Base-by-base conservation (phyloP, 2,888 invertebrate genomes). In the Drosophila siamana region DNA sequence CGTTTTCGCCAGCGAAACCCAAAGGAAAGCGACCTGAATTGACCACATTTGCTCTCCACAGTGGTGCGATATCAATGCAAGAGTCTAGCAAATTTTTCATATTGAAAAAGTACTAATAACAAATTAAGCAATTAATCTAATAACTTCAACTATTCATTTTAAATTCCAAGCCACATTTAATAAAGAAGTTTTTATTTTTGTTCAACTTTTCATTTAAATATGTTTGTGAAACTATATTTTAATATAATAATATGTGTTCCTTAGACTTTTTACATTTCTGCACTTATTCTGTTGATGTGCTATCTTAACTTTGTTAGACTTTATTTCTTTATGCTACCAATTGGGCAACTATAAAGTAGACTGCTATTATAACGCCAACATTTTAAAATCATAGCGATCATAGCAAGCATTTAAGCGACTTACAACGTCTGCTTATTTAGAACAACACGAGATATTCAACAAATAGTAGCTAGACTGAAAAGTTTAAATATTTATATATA, bases 1-100 rank as follows among this genome's bases (percentile, higher is more conserved):
- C 44, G 30, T 41, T 46, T 16, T 46, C 60, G 64, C 64, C 60
- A 40, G 41, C 57, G 54, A n/a, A 28, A 15, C 38, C 15, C 67
- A 59, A 28, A 16, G 30, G 16, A 47, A 13, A 15, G 4, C 30
- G 24, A 30, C 16, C 4, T n/a, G 13, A 43, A 13, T 33, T 57
- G 48, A 13, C 44, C 15, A 41, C 30, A 44, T 16, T 16, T 0
- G 16, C 4, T 40, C 33, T 2, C 2, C 8, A 65, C 70, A 3
- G 55, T 71, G 70, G 59, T 1, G 1, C 54, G 15, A 72, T 9
- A 24, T 4, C 44, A 1, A 38, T 13, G 2, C 9, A 11, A 8
- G n/a, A 26, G 43, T 9, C 16, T 0, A n/a, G 4, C 1, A 46
- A 61, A 52, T 47, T 47, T 5, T n/a, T n/a, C n/a, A n/a, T n/a